phyloP scores from a whole-genome alignment of 2,797 vertebrate species.

The Glossophaga mutica region DNA sequence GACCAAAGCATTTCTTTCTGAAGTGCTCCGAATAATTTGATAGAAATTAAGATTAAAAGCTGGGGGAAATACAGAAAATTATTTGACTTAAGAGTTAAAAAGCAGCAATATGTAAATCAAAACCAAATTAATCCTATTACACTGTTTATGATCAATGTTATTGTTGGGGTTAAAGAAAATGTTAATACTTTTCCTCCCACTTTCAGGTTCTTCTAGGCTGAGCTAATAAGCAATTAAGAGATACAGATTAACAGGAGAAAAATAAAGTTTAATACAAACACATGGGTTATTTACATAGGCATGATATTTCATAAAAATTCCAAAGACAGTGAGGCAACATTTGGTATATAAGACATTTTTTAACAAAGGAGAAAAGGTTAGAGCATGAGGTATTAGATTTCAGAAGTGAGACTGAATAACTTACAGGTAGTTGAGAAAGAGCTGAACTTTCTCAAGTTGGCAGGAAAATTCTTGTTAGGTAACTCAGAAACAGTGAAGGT shows the following conservation, averaged over 20 bases:
- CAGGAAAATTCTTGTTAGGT: neutral
- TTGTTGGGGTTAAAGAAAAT: neutral
- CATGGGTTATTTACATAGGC: neutral
- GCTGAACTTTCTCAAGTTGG: neutral
- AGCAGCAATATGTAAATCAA: neutral
- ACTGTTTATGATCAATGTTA: neutral
- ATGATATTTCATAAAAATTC: neutral
- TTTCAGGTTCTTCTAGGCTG: neutral
- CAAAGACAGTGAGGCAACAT: neutral
- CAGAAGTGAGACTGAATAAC: neutral
- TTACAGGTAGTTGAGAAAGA: neutral
- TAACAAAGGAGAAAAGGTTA: neutral
- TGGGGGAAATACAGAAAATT: neutral
- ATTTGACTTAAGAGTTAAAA: neutral
- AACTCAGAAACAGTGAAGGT: neutral
- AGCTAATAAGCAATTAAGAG: neutral
- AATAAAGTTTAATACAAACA: neutral
- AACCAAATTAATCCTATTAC: neutral
- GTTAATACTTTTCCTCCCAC: neutral
- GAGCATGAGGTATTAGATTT: neutral
- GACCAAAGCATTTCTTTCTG: neutral
- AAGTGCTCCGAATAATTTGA: neutral
- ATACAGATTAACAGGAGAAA: neutral
- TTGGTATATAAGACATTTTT: neutral
- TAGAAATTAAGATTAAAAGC: neutral